These are phyloP conservation scores for Bradypodion ventrale DNA, from an alignment of 2,797 vertebrate species.

Conservation along the genomic window DNA sequence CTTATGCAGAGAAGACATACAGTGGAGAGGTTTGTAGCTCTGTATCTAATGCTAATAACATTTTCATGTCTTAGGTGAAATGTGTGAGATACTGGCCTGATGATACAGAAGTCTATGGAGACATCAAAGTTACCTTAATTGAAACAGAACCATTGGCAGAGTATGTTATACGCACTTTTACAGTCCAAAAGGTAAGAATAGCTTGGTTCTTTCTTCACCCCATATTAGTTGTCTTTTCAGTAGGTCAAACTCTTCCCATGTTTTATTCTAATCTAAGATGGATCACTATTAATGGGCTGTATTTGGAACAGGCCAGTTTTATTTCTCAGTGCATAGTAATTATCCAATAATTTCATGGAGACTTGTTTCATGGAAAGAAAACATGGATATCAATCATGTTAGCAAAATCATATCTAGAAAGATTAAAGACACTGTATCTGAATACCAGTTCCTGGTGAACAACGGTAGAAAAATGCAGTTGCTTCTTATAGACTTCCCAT, in stretches of 20 bases:
- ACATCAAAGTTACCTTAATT: constrained; percentile 95
- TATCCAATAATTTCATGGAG: background rate
- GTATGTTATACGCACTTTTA: constrained; percentile 96
- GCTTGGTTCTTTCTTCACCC: background rate
- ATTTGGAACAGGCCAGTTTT: background rate
- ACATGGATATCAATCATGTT: background rate
- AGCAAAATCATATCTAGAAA: background rate
- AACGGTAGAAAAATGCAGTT: background rate
- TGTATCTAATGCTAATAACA: background rate
- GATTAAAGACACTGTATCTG: background rate
- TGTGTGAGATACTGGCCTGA: constrained; percentile 98
- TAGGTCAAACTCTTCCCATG: background rate
- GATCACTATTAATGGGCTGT: background rate
- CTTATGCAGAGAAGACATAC: background rate
- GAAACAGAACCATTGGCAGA: constrained; percentile 95
- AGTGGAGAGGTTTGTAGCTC: constrained; percentile 28
- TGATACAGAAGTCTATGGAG: constrained; percentile 93
- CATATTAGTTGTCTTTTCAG: background rate
- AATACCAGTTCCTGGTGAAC: background rate
- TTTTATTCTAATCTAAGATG: background rate
- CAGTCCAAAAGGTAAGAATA: constrained; percentile 91
- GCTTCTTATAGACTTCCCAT: background rate
- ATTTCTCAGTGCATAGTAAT: background rate
- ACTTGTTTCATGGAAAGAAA: background rate
- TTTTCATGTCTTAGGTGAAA: constrained; percentile 83